Evolutionary conservation across 2,113 vertebrate species (phyloP).

Genomic region (Strix aluco): DNA sequence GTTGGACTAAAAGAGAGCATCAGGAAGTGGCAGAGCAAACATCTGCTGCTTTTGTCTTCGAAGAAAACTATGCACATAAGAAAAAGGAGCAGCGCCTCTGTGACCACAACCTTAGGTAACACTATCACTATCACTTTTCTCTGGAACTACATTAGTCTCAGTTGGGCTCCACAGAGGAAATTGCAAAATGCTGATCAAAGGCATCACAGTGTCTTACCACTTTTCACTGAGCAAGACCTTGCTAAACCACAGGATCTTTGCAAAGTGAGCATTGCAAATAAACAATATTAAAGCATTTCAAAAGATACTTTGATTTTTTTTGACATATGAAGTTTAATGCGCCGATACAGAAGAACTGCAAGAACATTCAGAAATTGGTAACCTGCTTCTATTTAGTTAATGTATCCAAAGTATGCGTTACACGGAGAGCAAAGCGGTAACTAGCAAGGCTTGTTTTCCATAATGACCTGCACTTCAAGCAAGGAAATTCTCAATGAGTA

Average conservation of each 20-base stretch:
- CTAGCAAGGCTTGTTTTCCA: neutral
- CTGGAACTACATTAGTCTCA: neutral
- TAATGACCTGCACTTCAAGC: neutral
- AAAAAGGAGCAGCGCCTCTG: neutral
- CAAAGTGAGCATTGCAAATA: neutral
- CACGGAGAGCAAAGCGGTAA: neutral
- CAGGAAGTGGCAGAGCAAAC: neutral
- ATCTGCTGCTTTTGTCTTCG: neutral
- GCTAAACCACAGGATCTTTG: neutral
- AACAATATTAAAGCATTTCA: neutral
- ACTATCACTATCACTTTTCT: neutral
- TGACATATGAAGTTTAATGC: neutral
- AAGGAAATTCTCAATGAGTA: neutral
- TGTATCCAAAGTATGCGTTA: accelerated
- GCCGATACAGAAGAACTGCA: neutral
- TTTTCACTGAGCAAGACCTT: neutral
- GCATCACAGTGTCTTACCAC: neutral
- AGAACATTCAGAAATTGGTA: neutral
- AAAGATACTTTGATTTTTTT: neutral
- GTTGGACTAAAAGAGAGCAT: neutral
- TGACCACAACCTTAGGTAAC: neutral
- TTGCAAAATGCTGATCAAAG: neutral
- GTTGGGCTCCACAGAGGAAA: neutral
- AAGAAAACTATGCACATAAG: neutral
- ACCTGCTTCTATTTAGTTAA: neutral